Conservation (phyloP, 2,113 vertebrate species). For the Tragelaphus strepsiceros region DNA sequence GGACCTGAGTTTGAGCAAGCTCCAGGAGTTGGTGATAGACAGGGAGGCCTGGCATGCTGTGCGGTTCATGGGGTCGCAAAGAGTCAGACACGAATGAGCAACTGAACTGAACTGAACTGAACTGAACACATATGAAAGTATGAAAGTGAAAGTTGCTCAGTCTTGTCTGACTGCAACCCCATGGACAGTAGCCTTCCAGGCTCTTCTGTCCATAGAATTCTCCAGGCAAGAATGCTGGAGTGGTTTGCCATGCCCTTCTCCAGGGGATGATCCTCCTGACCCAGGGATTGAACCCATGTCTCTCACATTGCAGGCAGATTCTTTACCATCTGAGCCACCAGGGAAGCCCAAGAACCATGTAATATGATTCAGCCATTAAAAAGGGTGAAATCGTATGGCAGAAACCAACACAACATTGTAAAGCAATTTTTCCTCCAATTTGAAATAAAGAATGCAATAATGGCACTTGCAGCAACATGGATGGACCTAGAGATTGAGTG, state of each 20-base stretch:
- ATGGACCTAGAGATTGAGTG: not conserved
- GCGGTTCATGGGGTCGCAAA: no score
- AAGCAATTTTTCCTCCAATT: not conserved
- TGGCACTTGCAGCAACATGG: not conserved
- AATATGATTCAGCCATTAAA: not conserved
- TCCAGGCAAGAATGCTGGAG: not conserved
- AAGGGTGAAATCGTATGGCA: not conserved
- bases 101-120: no score
- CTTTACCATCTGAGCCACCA: not conserved
- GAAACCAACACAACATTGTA: not conserved
- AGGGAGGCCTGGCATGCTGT: no score
- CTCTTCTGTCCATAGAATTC: not conserved
- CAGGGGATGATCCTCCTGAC: not conserved
- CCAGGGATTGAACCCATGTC: not conserved
- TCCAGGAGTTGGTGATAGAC: no score
- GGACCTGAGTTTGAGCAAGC: no score
- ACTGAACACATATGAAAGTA: not conserved
- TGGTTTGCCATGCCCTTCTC: not conserved
- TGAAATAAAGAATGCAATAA: not conserved
- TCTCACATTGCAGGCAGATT: not conserved
- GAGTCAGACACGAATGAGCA: no score
- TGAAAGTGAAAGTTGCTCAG: not conserved
- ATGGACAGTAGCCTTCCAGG: not conserved
- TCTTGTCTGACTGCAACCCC: not conserved
- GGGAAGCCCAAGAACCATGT: not conserved